Evolutionary conservation across 1,140 invertebrate genomes (phyloP), one percentile per base, ranked within the genome.

Genomic region (Pseudomyrmex sp.): DNA sequence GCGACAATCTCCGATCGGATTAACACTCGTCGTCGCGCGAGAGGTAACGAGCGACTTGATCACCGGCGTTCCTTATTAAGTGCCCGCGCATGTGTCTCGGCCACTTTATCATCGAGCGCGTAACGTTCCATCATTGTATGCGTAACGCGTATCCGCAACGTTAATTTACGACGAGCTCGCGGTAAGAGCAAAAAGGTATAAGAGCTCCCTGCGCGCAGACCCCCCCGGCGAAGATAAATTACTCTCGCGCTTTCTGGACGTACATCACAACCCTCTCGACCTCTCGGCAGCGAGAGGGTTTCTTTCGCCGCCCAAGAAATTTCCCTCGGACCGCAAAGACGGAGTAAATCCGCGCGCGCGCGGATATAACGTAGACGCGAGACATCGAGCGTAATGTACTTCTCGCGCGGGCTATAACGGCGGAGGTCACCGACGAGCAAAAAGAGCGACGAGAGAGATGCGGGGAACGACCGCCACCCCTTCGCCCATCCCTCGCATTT

Each of bases 311-410:
- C 35, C 20, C n/a, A 80, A 70, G 56, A 80, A 70, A 70, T 70
- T 13, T 26, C 18, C 2, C 46, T 12, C 46, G 15, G 13, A 65
- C 20, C 46, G 54, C 65, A 15, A 48, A n/a, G 15, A 20, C 35
- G 54, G 50, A 56, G 50, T 69, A 54, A 69, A 69, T 69, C 48
- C 66, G 50, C 50, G 50, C 50, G 50, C 48, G 48, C 1, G 50
- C 50, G 63, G 35, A 58, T 70, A 48, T 35, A 35, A 35, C 35
- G 65, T 26, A 18, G 46, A 50, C 44, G 13, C 76, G 54, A 61
- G 54, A 61, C 76, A 20, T 72, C 12, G 65, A 61, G 66, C 66
- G 76, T 80, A 80, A 80, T 80, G 76, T 70, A 79, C 76, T 80
- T 72, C 46, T 48, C n/a, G 58, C 48, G 74, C 7, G 48, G 76